Evolutionary conservation across 2,113 vertebrate genomes (phyloP), one percentile per base, ranked within the genome.

Genomic region (Hippocampus guttulatus): DNA sequence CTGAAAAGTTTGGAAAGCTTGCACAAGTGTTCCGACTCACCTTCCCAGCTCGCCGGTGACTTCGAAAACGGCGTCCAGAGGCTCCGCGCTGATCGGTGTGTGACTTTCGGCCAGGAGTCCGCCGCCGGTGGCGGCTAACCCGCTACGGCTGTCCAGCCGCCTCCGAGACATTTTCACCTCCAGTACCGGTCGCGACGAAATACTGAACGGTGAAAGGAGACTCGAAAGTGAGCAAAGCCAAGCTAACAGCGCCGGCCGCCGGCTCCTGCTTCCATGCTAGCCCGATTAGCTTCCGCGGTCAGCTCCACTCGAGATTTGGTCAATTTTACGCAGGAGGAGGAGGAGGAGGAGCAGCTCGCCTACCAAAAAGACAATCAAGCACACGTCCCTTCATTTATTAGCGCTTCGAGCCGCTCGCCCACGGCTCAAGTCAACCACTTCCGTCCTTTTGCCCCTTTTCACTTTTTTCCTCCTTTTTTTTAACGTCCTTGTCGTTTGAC

Each of bases 11-110:
- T 21, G 15, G 16, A 18, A 33, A 3, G 33, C 33, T 2, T 38
- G 5, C 33, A 38, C 33, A 38, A 38, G n/a, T 6, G 38, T 21
- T 12, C 8, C 0, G 8, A 74, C 93, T 94, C 88, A 98, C 96
- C 96, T 94, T 69, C 96, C 96, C 0, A 98, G 83, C 60, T 96
- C 95, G 30, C 92, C 93, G 0, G 94, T 94, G 72, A 97, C 85
- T 11, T 93, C 82, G 69, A 95, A 98, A 47, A 92, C 92, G 76
- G 79, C 89, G 25, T 95, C 85, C 75, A 98, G 87, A 20, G 92
- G 91, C 12, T 97, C 95, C 2, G 81, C 83, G 83, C 81, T 93
- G 75, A 98, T 92, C 0, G 84, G 90, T 0, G 94, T 98, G 80
- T 95, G 94, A 25, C 88, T 88, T 54, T 95, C 90, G 3, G 88